phyloP scores from a whole-genome alignment of 2,888 invertebrate species.

The Hetaerina titia region DNA sequence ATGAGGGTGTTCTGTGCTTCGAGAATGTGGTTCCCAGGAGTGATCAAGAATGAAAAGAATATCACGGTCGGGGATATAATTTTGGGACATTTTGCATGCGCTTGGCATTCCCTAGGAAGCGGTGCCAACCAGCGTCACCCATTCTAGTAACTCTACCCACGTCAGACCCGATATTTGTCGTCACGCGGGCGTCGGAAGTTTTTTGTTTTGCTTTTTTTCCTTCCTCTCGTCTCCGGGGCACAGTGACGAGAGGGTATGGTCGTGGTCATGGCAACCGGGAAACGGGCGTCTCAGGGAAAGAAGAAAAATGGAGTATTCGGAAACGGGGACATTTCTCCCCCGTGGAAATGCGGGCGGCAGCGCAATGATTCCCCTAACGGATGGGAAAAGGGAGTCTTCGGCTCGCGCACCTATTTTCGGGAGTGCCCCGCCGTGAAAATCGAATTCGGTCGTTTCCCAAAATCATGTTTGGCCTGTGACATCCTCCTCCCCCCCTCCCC shows the following conservation, averaged over 20 bases:
- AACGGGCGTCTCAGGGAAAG: neutral
- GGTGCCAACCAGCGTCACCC: too few species aligned
- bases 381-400: neutral
- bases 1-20: too few species aligned
- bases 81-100: too few species aligned
- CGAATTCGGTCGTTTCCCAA: neutral
- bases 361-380: neutral
- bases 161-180: too few species aligned
- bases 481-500: neutral
- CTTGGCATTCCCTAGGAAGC: too few species aligned
- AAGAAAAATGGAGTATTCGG: neutral
- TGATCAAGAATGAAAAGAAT: too few species aligned
- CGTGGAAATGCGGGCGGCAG: neutral
- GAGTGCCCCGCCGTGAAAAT: neutral
- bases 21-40: too few species aligned
- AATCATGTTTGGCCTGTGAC: conserved; percentile 14
- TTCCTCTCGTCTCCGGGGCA: neutral
- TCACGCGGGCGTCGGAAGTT: too few species aligned
- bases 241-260: neutral
- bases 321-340: neutral
- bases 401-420: neutral
- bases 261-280: neutral
- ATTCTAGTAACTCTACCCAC: too few species aligned
- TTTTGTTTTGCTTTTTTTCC: neutral
- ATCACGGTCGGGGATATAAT: too few species aligned